These are phyloP conservation scores for Poecilia velifera DNA, from an alignment of 2,797 vertebrate genomes.

Conservation along the genomic window DNA sequence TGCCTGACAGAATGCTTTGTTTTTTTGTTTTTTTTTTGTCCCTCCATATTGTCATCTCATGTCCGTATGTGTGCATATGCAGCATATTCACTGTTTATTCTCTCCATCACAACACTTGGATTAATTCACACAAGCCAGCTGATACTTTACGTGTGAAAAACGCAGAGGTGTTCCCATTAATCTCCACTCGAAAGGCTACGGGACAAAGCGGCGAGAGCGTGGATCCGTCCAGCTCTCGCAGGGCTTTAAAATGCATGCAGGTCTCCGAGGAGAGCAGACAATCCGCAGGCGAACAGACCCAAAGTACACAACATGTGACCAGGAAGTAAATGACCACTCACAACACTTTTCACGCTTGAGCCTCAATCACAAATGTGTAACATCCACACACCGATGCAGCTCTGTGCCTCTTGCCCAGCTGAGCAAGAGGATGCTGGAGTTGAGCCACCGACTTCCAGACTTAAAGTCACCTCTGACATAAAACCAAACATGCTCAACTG, in stretches of 20 bases:
- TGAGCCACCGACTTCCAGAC: not conserved
- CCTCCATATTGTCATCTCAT: constrained; percentile 22
- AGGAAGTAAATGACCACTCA: not conserved
- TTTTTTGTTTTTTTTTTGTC: constrained; percentile 26
- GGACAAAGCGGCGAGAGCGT: not conserved
- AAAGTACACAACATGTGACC: constrained; percentile 23
- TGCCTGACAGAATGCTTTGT: constrained; percentile 31
- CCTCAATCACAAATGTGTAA: not conserved
- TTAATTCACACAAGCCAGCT: no score
- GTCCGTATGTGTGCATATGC: not conserved
- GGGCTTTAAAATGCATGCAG: not conserved
- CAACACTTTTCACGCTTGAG: not conserved
- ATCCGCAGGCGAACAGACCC: constrained; percentile 34
- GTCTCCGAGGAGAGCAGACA: constrained; percentile 20
- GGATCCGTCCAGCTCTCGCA: constrained; percentile 26
- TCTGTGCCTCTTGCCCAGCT: not conserved
- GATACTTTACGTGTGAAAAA: not conserved
- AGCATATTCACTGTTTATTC: constrained; percentile 2
- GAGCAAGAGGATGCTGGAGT: not conserved
- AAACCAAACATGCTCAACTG: constrained; percentile 8
- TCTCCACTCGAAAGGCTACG: not conserved
- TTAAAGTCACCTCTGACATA: not conserved
- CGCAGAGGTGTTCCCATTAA: not conserved
- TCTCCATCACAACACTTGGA: not conserved
- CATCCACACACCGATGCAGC: not conserved